phyloP scores from a whole-genome alignment of 2,888 invertebrate genomes.

The Scrobipalpa atriplicella region DNA sequence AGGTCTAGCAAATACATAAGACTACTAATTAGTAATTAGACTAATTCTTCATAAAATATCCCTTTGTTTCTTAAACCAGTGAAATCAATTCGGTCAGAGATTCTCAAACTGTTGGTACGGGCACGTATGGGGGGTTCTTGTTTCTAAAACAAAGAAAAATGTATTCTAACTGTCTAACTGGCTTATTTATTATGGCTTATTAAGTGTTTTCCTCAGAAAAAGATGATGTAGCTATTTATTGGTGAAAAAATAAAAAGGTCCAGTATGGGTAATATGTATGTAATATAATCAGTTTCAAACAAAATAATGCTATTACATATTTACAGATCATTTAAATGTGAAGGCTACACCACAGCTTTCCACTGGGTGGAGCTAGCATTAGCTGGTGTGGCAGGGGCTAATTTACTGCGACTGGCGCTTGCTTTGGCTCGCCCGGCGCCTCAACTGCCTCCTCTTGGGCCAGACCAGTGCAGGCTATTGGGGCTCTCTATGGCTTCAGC shows the following conservation, averaged over 20 bases:
- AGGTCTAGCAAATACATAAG: neutral
- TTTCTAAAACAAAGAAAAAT: too few relatives aligned
- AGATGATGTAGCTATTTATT: neutral
- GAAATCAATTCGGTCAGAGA: too few relatives aligned
- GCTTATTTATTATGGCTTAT: too few relatives aligned
- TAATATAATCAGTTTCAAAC: neutral
- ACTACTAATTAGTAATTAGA: neutral
- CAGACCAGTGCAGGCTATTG: conserved; percentile 10
- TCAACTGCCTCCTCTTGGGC: neutral
- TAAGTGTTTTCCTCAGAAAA: too few relatives aligned
- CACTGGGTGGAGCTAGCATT: conserved; percentile 56
- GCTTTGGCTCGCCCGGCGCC: neutral
- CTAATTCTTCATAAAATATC: neutral
- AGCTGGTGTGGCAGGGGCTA: conserved; percentile 46
- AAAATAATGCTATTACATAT: neutral
- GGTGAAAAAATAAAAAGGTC: neutral
- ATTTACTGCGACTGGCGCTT: conserved; percentile 44
- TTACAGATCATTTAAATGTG: conserved; percentile 65
- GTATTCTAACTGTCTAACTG: too few relatives aligned
- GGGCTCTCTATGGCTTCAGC: conserved; percentile 8
- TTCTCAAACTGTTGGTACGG: too few relatives aligned
- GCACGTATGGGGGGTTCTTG: too few relatives aligned
- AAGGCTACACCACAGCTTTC: conserved; percentile 60
- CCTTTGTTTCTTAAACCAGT: too few relatives aligned
- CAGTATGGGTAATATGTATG: neutral